Base-by-base conservation (phyloP, 2,888 invertebrate genomes). In the Rhaphigaster nebulosa region DNA sequence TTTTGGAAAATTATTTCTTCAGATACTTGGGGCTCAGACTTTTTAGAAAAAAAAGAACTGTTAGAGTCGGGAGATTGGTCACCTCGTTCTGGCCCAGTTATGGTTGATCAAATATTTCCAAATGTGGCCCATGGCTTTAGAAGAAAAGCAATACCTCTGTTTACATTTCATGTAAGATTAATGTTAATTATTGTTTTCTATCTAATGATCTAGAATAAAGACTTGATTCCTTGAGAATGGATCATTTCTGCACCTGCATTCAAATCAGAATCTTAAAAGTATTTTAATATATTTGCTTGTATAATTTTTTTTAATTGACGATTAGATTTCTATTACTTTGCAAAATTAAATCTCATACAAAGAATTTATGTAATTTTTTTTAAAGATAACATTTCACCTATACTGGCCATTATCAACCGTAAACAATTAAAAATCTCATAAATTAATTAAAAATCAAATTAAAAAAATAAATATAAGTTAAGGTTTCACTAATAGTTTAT, bases 111-210 rank as follows among this genome's bases (percentile, higher is more conserved):
- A 26, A 93, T 97, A 56, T 98, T 98, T 94, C 97, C 97, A 0
- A 97, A 98, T 93, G 95, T 96, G 0, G 95, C 95, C 1, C 96
- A 98, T 91, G 97, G 97, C 20, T 98, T 98, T 93, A 95, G 97
- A 87, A 96, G 96, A 52, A 96, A 96, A 92, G 95, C 94, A 34
- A 93, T 98, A 92, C 96, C 97, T 0, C 94, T 98, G 54, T 95
- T 97, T 1, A 96, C 97, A 0, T 96, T 96, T 93, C 96, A 98
- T 94, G 98, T 98, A 94, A 95, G 95, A 80, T n/a, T n/a, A 60
- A 10, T 65, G 15, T 34, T 18, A 29, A 76, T 38, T 5, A 76
- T 38, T 38, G 23, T 60, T n/a, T n/a, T 60, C 15, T 13, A 60
- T 8, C 10, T 26, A 56, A 56, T 60, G 1, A 1, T n/a, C 1